Evolutionary conservation across 2,113 vertebrate genomes (phyloP).

Genomic region (Brachypteracias leptosomus): DNA sequence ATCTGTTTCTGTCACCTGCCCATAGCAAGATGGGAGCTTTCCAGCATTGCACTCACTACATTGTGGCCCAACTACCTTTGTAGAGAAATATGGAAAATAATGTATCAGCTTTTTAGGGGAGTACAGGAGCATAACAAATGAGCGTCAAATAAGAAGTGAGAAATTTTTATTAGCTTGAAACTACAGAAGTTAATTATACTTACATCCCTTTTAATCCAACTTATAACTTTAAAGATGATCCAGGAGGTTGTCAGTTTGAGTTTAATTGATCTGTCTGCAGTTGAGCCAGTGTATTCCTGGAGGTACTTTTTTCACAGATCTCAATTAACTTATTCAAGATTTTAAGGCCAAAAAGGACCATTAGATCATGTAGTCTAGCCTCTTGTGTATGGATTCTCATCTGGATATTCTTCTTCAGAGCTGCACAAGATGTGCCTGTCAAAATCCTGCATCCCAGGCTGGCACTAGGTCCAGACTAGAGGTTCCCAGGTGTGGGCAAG

Average conservation of each 20-base stretch:
- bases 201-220: neutral
- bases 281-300: neutral
- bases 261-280: constrained; percentile 12
- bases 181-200: neutral
- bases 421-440: neutral
- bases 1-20: neutral
- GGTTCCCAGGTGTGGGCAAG: neutral
- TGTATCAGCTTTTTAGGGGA: neutral
- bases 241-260: neutral
- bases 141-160: neutral
- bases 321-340: neutral
- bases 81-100: neutral
- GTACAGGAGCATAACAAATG: neutral
- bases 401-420: neutral
- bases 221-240: neutral
- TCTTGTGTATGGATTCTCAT: neutral
- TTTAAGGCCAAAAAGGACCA: neutral
- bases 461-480: neutral
- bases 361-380: neutral
- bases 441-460: neutral
- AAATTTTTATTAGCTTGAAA: neutral
- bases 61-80: fast-evolving
- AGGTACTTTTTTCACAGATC: neutral
- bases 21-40: neutral
- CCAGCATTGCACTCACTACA: fast-evolving